These are phyloP conservation scores for Pelodytes ibericus DNA, from an alignment of 2,797 vertebrate genomes.

Conservation along the genomic window DNA sequence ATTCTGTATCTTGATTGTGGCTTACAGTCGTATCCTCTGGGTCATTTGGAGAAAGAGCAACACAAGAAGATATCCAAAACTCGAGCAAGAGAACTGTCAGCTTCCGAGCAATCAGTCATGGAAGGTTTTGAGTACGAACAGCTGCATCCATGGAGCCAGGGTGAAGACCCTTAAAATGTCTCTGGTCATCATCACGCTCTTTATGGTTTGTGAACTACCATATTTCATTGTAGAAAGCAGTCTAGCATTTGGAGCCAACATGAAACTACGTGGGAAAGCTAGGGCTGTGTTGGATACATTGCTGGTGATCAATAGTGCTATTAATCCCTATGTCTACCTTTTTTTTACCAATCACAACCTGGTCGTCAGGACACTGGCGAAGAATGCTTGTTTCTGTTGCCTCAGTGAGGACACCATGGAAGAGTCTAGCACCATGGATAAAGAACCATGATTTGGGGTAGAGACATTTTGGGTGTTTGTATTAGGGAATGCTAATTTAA, in stretches of 20 bases:
- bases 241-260: conserved; percentile 52
- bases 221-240: conserved; percentile 64
- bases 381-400: conserved; percentile 58
- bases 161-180: conserved; percentile 62
- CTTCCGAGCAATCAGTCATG: not conserved
- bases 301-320: conserved; percentile 62
- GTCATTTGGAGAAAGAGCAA: conserved; percentile 50
- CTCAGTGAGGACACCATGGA: too few species aligned
- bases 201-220: conserved; percentile 68
- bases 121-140: conserved; percentile 36
- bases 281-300: conserved; percentile 62
- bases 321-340: conserved; percentile 62
- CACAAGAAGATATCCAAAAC: not conserved
- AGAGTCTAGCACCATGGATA: too few species aligned
- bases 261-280: conserved; percentile 48
- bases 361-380: conserved; percentile 54
- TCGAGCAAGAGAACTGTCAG: not conserved
- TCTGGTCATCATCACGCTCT: conserved; percentile 64
- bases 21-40: conserved; percentile 55
- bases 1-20: conserved; percentile 48
- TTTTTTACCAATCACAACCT: conserved; percentile 60
- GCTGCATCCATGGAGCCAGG: conserved; percentile 56
- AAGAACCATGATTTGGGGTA: too few species aligned
- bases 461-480: too few species aligned
- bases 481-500: too few species aligned